Base-by-base conservation (phyloP, 2,888 invertebrate genomes). In the Venustoraphidia nigricollis region DNA sequence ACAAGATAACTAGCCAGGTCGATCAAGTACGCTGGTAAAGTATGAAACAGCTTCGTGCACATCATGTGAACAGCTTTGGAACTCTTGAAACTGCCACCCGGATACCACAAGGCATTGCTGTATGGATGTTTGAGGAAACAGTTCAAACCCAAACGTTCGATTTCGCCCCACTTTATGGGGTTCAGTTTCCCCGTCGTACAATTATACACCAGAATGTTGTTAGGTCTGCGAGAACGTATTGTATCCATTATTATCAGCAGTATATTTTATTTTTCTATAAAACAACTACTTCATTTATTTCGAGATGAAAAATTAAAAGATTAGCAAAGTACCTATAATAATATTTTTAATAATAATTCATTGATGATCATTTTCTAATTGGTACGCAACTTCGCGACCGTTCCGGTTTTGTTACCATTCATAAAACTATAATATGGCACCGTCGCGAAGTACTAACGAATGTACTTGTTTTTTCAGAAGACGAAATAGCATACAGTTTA, bases 161-260 rank as follows among this genome's bases (percentile, higher is more conserved):
- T 76, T 43, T 77, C 68, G 0, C 71, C 66, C 86, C 87, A 87
- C 0, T 67, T 76, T 41, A 85, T 71, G 0, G 85, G 83, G 61
- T 88, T 85, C 47, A 75, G 62, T 27, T 73, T 69, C 35, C 80
- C 78, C 0, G 83, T 81, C 34, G 83, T 82, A 63, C 84, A 83
- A 64, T 90, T 87, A 68, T 85, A 88, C 6, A 90, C 79, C 41
- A 71, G 65, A 2, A 75, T 65, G 0, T 62, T 60, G 47, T 62
- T 60, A 40, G 58, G 57, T 45, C 70, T 71, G 58, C 39, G 17
- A 17, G 17, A 17, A 17, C 17, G 17, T 4, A 17, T 17, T 17
- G 17, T 17, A n/a, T n/a, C n/a, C n/a, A n/a, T n/a, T n/a, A n/a
- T n/a, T n/a, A n/a, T n/a, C n/a, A n/a, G n/a, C 17, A 17, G 17